phyloP scores from a whole-genome alignment of 2,113 vertebrate species.

The Scartelaos histophorus region DNA sequence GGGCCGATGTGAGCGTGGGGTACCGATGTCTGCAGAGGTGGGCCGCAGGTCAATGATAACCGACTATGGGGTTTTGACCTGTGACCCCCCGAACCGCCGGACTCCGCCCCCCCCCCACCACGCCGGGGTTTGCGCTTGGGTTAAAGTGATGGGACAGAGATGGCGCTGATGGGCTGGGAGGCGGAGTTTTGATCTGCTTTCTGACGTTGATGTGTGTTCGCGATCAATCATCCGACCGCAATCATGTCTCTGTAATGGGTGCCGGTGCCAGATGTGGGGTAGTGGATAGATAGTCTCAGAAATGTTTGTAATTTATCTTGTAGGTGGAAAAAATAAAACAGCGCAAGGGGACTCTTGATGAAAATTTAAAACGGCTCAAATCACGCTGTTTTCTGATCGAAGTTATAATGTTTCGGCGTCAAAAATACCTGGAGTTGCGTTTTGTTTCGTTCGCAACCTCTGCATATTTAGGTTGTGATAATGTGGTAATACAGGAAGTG shows the following conservation, averaged over 20 bases:
- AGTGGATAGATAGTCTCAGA: not conserved
- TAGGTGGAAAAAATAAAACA: not conserved
- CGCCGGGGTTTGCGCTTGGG: constrained; percentile 12
- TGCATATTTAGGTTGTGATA: no score
- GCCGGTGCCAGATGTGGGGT: not conserved
- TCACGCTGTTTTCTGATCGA: no score
- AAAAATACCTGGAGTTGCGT: no score
- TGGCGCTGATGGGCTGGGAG: not conserved
- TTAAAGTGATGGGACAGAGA: constrained; percentile 42
- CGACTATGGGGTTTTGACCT: constrained; percentile 57
- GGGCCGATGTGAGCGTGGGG: constrained; percentile 46
- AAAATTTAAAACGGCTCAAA: not conserved
- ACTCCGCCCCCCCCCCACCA: constrained; percentile 16
- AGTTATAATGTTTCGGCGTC: no score
- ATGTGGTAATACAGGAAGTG: no score
- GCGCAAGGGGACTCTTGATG: not conserved
- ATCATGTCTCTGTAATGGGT: constrained; percentile 21
- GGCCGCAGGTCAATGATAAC: constrained; percentile 53
- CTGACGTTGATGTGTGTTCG: constrained; percentile 55
- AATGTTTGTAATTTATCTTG: not conserved
- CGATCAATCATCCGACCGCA: constrained; percentile 43
- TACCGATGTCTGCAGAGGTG: constrained; percentile 48
- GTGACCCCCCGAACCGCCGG: constrained; percentile 39
- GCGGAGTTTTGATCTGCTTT: constrained; percentile 37
- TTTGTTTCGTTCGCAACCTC: no score